phyloP scores from a whole-genome alignment of 2,888 invertebrate genomes.

The Mantis religiosa region DNA sequence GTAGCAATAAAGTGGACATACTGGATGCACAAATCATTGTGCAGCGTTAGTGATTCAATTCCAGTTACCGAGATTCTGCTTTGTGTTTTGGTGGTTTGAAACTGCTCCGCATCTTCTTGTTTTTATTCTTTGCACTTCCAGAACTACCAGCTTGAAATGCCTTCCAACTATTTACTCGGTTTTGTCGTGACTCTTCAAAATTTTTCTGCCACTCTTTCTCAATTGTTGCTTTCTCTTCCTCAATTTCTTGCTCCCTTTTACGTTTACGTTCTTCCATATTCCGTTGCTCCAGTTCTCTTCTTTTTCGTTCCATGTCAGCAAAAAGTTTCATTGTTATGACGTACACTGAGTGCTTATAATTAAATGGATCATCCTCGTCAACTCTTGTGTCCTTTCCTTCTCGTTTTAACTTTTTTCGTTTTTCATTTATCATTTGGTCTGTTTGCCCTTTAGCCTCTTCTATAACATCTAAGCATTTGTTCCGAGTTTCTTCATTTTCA shows the following conservation, averaged over 20 bases:
- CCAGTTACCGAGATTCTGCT: constrained; percentile 79
- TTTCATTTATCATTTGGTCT: constrained; percentile 89
- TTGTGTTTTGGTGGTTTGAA: constrained; percentile 92
- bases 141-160: constrained; percentile 70
- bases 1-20: neutral
- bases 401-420: constrained; percentile 89
- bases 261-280: constrained; percentile 92
- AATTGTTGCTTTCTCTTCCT: constrained; percentile 81
- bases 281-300: constrained; percentile 78
- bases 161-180: constrained; percentile 89
- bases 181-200: constrained; percentile 94
- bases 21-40: neutral
- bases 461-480: constrained; percentile 92
- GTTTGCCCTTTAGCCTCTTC: constrained; percentile 95
- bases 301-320: constrained; percentile 93
- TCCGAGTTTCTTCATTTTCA: constrained; percentile 89
- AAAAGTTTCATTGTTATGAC: constrained; percentile 98
- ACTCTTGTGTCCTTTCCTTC: constrained; percentile 70
- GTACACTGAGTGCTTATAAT: constrained; percentile 89
- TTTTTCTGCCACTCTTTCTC: constrained; percentile 98
- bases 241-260: constrained; percentile 89
- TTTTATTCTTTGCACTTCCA: constrained; percentile 61
- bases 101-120: constrained; percentile 68
- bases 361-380: constrained; percentile 81
- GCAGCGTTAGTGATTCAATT: neutral